Evolutionary conservation across 2,888 invertebrate genomes (phyloP).

Genomic region (Oeneis ivallda): DNA sequence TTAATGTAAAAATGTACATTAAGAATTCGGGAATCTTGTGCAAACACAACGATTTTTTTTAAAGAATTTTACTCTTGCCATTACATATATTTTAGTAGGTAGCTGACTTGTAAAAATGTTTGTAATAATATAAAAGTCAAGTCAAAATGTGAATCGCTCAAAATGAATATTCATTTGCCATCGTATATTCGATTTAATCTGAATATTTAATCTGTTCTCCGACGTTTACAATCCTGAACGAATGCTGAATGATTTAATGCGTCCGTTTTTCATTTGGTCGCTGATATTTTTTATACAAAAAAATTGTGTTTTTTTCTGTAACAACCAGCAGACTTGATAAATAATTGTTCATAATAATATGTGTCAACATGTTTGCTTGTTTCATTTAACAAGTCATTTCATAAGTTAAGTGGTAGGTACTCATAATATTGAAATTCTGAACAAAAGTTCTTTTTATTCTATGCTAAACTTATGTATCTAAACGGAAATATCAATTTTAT

Average conservation of each 20-base stretch:
- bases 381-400: background rate
- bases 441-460: background rate
- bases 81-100: background rate
- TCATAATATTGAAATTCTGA: too few species aligned
- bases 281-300: slow-evolving; percentile 16
- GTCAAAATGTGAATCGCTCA: slow-evolving; percentile 27
- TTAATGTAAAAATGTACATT: too few species aligned
- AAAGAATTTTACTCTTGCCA: background rate
- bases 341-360: slow-evolving; percentile 1
- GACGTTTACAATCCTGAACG: slow-evolving; percentile 32
- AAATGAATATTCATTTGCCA: slow-evolving; percentile 52
- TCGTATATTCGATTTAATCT: slow-evolving; percentile 53
- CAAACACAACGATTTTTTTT: background rate
- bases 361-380: background rate
- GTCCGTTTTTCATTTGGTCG: slow-evolving; percentile 30
- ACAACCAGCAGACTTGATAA: background rate
- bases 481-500: background rate
- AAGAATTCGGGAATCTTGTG: background rate
- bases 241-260: slow-evolving; percentile 34
- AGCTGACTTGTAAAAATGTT: background rate
- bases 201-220: slow-evolving; percentile 48
- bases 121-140: slow-evolving; percentile 17
- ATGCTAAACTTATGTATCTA: too few species aligned
- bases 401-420: background rate
- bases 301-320: slow-evolving; percentile 7